Conservation (phyloP, 2,113 vertebrate genomes). For the Oxyruncus cristatus region DNA sequence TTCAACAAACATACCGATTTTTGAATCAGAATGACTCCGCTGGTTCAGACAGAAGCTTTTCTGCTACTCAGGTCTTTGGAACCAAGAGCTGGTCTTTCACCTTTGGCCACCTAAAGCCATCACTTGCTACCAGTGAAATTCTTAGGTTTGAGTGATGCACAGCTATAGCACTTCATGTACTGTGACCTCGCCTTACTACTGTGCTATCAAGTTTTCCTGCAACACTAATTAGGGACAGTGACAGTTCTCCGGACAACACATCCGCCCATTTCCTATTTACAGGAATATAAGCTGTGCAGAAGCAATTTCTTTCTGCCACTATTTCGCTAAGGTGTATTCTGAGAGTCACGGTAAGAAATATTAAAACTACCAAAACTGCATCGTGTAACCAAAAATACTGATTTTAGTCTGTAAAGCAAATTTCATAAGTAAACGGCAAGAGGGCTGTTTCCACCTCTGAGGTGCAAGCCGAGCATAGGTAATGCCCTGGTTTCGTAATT, state of each 20-base stretch:
- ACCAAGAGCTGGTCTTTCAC: background rate
- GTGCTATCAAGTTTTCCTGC: background rate
- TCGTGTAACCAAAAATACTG: fast-evolving
- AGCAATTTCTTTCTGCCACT: background rate
- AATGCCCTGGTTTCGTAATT: background rate
- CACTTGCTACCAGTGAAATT: fast-evolving
- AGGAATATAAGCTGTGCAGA: fast-evolving
- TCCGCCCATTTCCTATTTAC: too few relatives aligned
- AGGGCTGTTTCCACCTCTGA: background rate
- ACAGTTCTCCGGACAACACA: background rate
- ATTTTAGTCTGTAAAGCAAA: background rate
- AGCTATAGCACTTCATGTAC: background rate
- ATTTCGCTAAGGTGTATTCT: background rate
- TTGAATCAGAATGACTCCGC: background rate
- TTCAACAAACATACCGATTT: background rate
- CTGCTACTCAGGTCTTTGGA: background rate
- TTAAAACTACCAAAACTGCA: background rate
- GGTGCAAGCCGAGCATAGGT: fast-evolving
- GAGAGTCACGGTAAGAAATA: background rate
- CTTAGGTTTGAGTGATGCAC: background rate
- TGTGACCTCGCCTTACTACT: fast-evolving
- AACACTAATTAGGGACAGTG: fast-evolving
- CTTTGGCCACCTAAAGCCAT: background rate
- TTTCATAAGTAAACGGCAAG: background rate
- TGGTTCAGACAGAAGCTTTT: background rate